Evolutionary conservation across 2,888 invertebrate species (phyloP), one percentile per base, ranked within the genome.

Genomic region (Tethea ocularis): DNA sequence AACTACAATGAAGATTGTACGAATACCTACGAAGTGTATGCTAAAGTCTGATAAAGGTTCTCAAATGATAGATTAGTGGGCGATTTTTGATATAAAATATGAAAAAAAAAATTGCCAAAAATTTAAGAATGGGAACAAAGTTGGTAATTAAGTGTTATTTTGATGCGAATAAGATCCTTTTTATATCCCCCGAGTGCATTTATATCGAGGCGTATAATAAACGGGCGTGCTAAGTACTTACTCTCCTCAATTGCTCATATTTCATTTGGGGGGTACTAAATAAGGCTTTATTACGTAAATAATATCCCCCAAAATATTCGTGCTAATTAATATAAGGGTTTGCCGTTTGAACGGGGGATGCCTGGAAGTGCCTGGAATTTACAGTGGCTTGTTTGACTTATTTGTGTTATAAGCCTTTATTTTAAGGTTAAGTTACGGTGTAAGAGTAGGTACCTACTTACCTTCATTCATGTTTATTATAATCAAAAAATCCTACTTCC

Each of bases 211-310:
- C 64, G 63, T 20, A 36, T 69, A 73, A 73, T 64, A 72, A 77
- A 79, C 70, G 74, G 62, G 57, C 70, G 73, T 82, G 80, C 86
- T 89, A 82, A 91, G 84, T 80, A 84, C 86, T 89, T 84, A 87
- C 75, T 89, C 86, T 84, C 86, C 69, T 84, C 84, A 86, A 91
- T 90, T 82, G 88, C 83, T 87, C 86, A 87, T 93, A 92, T 89
- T 92, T 92, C 88, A 91, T 88, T 87, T 82, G 74, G 81, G 84
- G 84, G 87, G 82, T 78, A 75, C 82, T 90, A 91, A 91, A 91
- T 91, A 87, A 91, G 89, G 87, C 89, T 91, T 91, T 91, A 91
- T 91, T 88, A 87, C 85, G 87, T 88, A 87, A 91, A 91, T 91
- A 90, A 89, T 90, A 90, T 82, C 88, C 89, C 88, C 83, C 86